phyloP scores from a whole-genome alignment of 2,797 vertebrate species.

The Dicrostonyx torquatus region DNA sequence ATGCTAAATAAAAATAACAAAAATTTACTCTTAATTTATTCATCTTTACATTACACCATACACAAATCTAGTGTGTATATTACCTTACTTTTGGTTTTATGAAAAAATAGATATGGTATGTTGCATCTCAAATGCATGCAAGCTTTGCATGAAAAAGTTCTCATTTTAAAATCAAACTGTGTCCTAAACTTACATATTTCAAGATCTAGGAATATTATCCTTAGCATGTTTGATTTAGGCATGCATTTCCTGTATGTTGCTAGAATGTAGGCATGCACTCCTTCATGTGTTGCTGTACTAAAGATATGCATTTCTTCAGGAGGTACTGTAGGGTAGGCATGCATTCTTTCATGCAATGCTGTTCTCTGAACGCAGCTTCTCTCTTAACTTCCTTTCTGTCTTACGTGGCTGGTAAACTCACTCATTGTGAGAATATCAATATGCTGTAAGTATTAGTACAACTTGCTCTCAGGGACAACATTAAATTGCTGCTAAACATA shows the following conservation, averaged over 20 bases:
- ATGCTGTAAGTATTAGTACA: background rate
- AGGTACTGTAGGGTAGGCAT: too few relatives aligned
- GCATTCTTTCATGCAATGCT: accelerated
- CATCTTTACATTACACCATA: background rate
- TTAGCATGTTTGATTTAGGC: background rate
- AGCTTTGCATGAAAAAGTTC: background rate
- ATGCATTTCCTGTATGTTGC: too few relatives aligned
- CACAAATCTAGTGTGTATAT: background rate
- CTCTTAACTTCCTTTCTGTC: background rate
- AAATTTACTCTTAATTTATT: background rate
- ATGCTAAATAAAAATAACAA: background rate
- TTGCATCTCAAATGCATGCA: background rate
- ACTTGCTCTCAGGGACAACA: background rate
- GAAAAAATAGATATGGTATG: background rate
- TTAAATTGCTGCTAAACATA: background rate
- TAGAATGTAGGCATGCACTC: background rate
- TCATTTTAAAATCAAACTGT: background rate
- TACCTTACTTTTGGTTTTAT: background rate
- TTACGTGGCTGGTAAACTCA: background rate
- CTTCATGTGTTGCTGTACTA: background rate
- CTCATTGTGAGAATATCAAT: background rate
- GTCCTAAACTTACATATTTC: background rate
- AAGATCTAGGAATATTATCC: background rate
- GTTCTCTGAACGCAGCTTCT: accelerated
- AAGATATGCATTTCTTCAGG: background rate